Base-by-base conservation (phyloP, 2,113 vertebrate species). In the Pollimyrus isidori region DNA sequence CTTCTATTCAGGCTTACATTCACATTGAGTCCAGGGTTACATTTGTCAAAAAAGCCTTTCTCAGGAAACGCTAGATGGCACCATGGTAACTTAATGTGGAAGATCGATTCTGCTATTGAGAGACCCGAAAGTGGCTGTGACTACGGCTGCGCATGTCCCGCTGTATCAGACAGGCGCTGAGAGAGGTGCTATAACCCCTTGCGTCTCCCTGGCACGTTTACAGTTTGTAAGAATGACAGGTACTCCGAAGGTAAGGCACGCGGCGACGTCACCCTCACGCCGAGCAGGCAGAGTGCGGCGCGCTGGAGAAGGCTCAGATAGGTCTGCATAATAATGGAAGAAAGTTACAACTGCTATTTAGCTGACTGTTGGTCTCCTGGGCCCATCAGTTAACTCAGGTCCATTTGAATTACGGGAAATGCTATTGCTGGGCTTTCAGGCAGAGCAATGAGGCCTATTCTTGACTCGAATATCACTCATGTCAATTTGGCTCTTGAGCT, bases 351-450 rank as follows among this genome's bases (percentile, higher is more conserved):
- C 92, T 92, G 91, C 90, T 90, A 90, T 90, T 42, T 42, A 62
- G 42, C 30, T 89, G 88, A 42, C 26, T 82, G 42, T 69, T 48
- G 62, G 83, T 58, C 58, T 73, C 50, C 87, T 91, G 85, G 91
- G 87, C 86, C 65, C 65, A 89, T 90, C 89, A 93, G 93, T 94
- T 95, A 94, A 94, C 93, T 93, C 93, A 93, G 92, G 92, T 89
- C 56, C 90, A 89, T 93, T 94, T 93, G 92, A 94, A 89, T 92
- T 93, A 91, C 92, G 91, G 90, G 90, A 91, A 92, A 91, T 90
- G 93, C 91, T 90, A 17, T 86, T 92, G 94, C 91, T 93, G 91
- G 92, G 92, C 92, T 91, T 87, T 39, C 83, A 26, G 83, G 48
- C 69, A 19, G 42, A 42, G 42, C 45, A 26, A 65, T n/a, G 62